These are phyloP conservation scores for Gortyna flavago DNA, from an alignment of 2,888 invertebrate species.

Conservation along the genomic window DNA sequence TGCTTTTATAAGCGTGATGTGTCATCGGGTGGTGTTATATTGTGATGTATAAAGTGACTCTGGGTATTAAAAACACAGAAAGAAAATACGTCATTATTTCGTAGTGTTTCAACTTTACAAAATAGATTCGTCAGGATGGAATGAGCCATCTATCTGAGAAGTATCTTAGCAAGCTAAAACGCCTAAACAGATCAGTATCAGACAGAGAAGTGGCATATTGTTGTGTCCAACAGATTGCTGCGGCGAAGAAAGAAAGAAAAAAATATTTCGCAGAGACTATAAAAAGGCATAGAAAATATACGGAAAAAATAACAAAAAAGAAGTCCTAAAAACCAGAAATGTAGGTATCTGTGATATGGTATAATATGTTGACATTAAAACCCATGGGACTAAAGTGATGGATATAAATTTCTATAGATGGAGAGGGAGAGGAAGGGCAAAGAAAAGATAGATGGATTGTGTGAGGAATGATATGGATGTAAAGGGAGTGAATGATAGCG, in stretches of 20 bases:
- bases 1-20: slow-evolving; percentile 31
- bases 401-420: too few relatives aligned
- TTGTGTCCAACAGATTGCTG: background rate
- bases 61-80: too few relatives aligned
- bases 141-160: background rate
- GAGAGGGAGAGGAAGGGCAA: too few relatives aligned
- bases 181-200: background rate
- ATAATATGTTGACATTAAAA: too few relatives aligned
- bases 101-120: background rate
- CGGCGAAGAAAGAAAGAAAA: background rate
- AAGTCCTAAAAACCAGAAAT: too few relatives aligned
- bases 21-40: slow-evolving; percentile 28
- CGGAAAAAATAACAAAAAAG: background rate
- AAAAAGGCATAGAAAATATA: background rate
- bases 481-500: too few relatives aligned
- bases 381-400: too few relatives aligned
- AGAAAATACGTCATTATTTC: background rate
- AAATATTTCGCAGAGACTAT: background rate
- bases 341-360: too few relatives aligned
- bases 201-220: background rate
- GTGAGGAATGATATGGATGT: too few relatives aligned
- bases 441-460: too few relatives aligned
- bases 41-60: background rate
- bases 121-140: background rate
- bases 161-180: background rate